Base-by-base conservation (phyloP, 2,888 invertebrate species). In the Micropterix aruncella region DNA sequence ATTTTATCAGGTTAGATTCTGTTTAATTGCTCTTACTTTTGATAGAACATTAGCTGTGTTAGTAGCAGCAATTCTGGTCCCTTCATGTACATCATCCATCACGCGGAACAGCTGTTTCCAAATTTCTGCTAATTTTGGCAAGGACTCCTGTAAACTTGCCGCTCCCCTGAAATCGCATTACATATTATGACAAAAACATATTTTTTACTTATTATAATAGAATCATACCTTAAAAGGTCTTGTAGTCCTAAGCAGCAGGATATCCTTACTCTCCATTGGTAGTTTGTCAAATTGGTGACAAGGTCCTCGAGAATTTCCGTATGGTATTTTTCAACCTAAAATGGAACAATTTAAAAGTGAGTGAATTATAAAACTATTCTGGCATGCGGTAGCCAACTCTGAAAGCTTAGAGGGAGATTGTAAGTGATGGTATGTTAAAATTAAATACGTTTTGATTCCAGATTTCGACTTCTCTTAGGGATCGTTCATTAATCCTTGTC, bases 81-180 rank as follows among this genome's bases (percentile, higher is more conserved):
- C 86, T 58, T 90, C 93, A 60, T 95, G 94, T 52, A 92, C 87
- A 61, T 95, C 95, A 59, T 95, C 95, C 83, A 92, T 86, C 0
- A 94, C 93, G 16, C 92, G 70, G 60, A 94, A 89, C 48, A 93
- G 64, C 56, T 85, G 83, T 19, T 72, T 70, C 91, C 93, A 93
- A 39, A 90, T 67, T 48, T 79, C 77, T 0, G 75, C 67, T 62
- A 78, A 52, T 48, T 67, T 67, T 16, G 47, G 40, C 16, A 65
- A 19, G 0, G 68, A 66, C 2, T 58, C 61, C 49, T 68, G 65
- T 1, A 69, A 56, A 48, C 59, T 67, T 18, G 57, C 55, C 0
- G 69, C 66, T 1, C 68, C 70, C 18, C 70, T 68, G 52, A 59
- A n/a, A n/a, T n/a, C n/a, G n/a, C n/a, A n/a, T n/a, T n/a, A n/a